phyloP scores from a whole-genome alignment of 2,888 invertebrate species.

The Eupeodes luniger region DNA sequence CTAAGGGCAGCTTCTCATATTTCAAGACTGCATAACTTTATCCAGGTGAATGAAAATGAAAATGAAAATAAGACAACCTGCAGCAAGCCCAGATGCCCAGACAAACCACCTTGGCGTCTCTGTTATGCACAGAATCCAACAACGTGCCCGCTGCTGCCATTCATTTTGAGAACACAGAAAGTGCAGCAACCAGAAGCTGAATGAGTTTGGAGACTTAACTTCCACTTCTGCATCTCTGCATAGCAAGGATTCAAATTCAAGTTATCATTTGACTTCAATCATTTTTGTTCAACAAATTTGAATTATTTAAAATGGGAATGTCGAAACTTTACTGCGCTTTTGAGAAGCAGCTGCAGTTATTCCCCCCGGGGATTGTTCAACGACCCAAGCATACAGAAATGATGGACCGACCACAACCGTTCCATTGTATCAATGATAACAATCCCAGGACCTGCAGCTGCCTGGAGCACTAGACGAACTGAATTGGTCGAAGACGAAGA shows the following conservation, averaged over 20 bases:
- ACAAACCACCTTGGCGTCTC: slow-evolving; percentile 34
- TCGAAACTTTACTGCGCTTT: slow-evolving; percentile 3
- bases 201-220: slow-evolving; percentile 24
- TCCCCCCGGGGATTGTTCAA: slow-evolving; percentile 39
- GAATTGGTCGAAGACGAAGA: not conserved
- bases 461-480: not conserved
- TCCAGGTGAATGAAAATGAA: slow-evolving; percentile 52
- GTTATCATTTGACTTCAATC: slow-evolving; percentile 73
- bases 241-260: slow-evolving; percentile 39
- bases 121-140: not conserved
- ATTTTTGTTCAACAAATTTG: slow-evolving; percentile 68
- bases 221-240: not conserved
- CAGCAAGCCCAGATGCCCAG: not conserved
- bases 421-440: slow-evolving; percentile 46
- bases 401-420: slow-evolving; percentile 51
- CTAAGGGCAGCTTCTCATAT: not conserved
- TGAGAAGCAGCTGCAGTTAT: slow-evolving; percentile 21
- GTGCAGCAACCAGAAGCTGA: not conserved
- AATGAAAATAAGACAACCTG: slow-evolving; percentile 41
- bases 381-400: slow-evolving; percentile 55
- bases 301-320: slow-evolving; percentile 57
- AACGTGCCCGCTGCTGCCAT: slow-evolving; percentile 21
- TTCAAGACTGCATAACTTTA: slow-evolving; percentile 55
- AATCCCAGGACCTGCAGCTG: slow-evolving; percentile 1
- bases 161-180: not conserved